Conservation (phyloP, 2,113 vertebrate species). For the Fulica atra region DNA sequence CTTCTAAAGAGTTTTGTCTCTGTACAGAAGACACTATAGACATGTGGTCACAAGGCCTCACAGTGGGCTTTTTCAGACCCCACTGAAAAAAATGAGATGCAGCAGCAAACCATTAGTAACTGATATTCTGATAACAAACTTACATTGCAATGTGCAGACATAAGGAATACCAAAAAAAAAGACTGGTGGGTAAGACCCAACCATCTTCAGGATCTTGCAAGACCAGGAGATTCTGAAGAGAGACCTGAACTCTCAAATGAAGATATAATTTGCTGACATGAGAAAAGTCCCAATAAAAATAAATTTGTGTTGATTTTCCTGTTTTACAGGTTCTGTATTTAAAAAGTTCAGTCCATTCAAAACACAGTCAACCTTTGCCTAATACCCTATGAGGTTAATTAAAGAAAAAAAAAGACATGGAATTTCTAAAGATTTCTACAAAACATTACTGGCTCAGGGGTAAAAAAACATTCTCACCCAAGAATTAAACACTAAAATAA, state of each 20-base stretch:
- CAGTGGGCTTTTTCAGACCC: neutral
- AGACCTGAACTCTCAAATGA: neutral
- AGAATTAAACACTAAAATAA: neutral
- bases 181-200: neutral
- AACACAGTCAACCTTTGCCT: neutral
- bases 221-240: neutral
- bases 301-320: neutral
- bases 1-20: neutral
- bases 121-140: neutral
- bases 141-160: neutral
- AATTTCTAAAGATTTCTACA: neutral
- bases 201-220: neutral
- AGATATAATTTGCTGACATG: neutral
- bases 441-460: neutral
- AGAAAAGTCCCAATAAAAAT: neutral
- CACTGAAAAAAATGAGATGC: neutral
- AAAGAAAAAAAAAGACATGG: neutral
- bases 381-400: neutral
- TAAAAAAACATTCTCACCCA: neutral
- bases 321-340: neutral
- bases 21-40: neutral
- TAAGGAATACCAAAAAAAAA: neutral
- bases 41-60: neutral
- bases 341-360: neutral
- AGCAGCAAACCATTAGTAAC: neutral